A percentile compares a stretch with the other conserved stretches of the same genome.
These are phyloP conservation scores for Toxotes chatareus DNA, from an alignment of 2,113 vertebrate species.

Conservation along the genomic window DNA sequence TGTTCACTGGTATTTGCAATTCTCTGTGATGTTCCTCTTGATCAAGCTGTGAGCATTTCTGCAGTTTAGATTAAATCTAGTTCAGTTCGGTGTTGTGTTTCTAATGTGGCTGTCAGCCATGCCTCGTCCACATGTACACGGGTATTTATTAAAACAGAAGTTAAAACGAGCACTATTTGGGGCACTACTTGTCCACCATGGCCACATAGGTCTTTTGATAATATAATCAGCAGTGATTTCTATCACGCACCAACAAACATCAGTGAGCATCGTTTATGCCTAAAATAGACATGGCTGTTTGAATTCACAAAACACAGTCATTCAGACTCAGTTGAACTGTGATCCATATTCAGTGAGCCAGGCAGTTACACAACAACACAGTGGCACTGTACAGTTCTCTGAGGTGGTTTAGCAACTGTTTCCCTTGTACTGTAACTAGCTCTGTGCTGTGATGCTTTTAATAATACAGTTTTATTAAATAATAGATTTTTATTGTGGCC, in stretches of 20 bases:
- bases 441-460: slow-evolving; percentile 37
- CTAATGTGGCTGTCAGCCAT: neutral
- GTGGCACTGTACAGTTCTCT: slow-evolving; percentile 8
- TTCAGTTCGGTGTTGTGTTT: neutral
- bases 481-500: slow-evolving; percentile 41
- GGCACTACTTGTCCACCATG: slow-evolving; percentile 18
- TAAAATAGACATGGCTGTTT: slow-evolving; percentile 32
- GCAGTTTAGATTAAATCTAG: slow-evolving; percentile 29
- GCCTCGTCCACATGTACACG: no score
- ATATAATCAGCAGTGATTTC: slow-evolving; percentile 30
- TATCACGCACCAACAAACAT: slow-evolving; percentile 29
- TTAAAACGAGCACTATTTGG: no score
- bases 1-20: slow-evolving; percentile 4
- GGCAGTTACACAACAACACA: slow-evolving; percentile 26
- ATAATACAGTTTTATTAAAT: slow-evolving; percentile 53
- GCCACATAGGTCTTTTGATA: slow-evolving; percentile 27
- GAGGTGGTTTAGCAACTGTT: slow-evolving; percentile 23
- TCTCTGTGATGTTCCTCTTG: neutral
- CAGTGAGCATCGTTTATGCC: slow-evolving; percentile 23
- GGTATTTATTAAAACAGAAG: no score
- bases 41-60: slow-evolving; percentile 2
- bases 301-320: slow-evolving; percentile 37
- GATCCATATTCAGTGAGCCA: slow-evolving; percentile 39
- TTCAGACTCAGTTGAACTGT: slow-evolving; percentile 16
- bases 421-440: slow-evolving; percentile 13